Percentiles rank a stretch among this genome's conserved stretches.
phyloP scores from a whole-genome alignment of 2,113 vertebrate species.

The Cheilinus undulatus region DNA sequence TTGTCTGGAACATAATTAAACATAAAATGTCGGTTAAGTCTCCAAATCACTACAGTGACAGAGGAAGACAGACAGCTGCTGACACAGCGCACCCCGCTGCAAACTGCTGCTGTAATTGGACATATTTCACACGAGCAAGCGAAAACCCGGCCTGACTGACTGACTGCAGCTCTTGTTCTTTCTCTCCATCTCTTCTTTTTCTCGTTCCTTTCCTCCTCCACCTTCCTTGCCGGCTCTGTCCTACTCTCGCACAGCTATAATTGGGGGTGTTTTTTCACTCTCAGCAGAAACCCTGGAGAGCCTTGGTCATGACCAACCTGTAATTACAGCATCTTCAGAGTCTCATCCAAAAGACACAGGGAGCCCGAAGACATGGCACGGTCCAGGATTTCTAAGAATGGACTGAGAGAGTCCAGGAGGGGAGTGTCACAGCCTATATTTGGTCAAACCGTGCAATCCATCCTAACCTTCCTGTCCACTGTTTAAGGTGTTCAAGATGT shows the following conservation, averaged over 20 bases:
- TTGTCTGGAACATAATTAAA: constrained; percentile 70
- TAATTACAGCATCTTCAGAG: constrained; percentile 85
- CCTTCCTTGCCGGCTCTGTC: constrained; percentile 23
- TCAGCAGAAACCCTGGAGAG: constrained; percentile 78
- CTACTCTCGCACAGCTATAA: constrained; percentile 76
- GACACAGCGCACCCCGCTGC: constrained; percentile 72
- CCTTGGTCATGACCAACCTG: constrained; percentile 77
- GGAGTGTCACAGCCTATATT: constrained; percentile 31
- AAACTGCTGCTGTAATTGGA: constrained; percentile 75
- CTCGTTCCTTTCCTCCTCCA: constrained; percentile 45
- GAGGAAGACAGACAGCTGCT: constrained; percentile 75
- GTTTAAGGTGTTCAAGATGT: neutral
- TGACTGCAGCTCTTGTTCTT: constrained; percentile 45
- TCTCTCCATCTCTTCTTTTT: constrained; percentile 30
- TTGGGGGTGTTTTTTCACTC: constrained; percentile 76
- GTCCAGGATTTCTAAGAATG: constrained; percentile 74
- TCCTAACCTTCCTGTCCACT: constrained; percentile 20
- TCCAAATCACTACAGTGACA: constrained; percentile 68
- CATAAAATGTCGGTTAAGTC: constrained; percentile 72
- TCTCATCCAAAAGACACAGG: constrained; percentile 69
- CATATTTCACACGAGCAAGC: constrained; percentile 73
- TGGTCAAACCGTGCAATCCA: constrained; percentile 36
- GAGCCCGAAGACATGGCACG: constrained; percentile 61
- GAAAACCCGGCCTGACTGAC: constrained; percentile 52
- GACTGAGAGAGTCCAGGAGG: constrained; percentile 37